phyloP scores from a whole-genome alignment of 2,888 invertebrate species.

The Cantharis nigra region DNA sequence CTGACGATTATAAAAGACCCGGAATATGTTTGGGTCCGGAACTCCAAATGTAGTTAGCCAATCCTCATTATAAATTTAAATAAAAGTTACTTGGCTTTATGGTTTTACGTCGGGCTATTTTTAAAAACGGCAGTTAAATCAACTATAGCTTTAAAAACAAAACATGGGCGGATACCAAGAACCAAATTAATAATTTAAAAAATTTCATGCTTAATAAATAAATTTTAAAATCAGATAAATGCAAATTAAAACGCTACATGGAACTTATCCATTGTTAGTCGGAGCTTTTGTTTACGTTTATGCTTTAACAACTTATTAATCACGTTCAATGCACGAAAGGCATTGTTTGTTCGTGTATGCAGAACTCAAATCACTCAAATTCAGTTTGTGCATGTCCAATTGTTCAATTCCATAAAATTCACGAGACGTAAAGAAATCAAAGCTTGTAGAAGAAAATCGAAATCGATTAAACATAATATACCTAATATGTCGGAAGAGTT shows the following conservation, averaged over 20 bases:
- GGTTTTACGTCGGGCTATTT: too few species aligned
- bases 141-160: not conserved
- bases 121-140: too few species aligned
- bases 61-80: too few species aligned
- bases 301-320: constrained; percentile 8
- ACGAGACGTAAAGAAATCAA: not conserved
- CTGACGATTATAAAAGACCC: too few species aligned
- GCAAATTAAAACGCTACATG: constrained; percentile 18
- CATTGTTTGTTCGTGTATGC: not conserved
- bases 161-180: not conserved
- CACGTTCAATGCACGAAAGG: not conserved
- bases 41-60: too few species aligned
- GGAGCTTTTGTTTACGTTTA: constrained; percentile 8
- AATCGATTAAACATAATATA: not conserved
- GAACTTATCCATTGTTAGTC: constrained; percentile 13
- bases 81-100: too few species aligned
- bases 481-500: not conserved
- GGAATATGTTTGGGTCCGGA: too few species aligned
- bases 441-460: not conserved
- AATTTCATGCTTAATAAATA: constrained; percentile 11
- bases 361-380: not conserved
- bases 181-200: constrained; percentile 5
- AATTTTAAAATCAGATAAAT: constrained; percentile 18
- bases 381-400: not conserved
- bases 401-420: not conserved